Evolutionary conservation across 2,113 vertebrate genomes (phyloP), one percentile per base, ranked within the genome.

Genomic region (Phalacrocorax pelagicus): DNA sequence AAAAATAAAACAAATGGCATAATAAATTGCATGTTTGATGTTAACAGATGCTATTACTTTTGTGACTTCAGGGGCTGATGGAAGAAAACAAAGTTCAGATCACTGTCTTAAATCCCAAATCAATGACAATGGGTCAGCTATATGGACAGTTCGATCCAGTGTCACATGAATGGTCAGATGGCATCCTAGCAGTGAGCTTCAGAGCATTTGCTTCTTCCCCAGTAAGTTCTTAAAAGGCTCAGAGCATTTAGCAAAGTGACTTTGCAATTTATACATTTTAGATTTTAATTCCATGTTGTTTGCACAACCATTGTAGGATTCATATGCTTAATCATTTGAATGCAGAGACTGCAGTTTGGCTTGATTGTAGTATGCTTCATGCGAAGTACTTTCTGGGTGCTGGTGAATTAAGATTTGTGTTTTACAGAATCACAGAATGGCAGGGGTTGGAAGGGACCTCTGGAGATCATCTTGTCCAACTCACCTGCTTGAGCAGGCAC

Each of bases 101-200:
- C 84, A 98, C 98, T 46, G 99, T 99, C 27, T 98, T 99, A 86
- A 99, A 99, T 85, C 99, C 99, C 3, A 99, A 99, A 96, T 98
- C 99, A 47, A 97, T 99, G 94, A 99, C 99, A 85, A 99, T 99
- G 99, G 99, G 99, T 15, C 99, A 99, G 80, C 98, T 99, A 9
- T 99, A 99, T 4, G 99, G 99, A 32, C 99, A 99, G 55, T 99
- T 99, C 90, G 99, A 99, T 55, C 96, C 98, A 1, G 98, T 99
- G 40, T 99, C 99, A 51, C 99, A 99, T 19, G 99, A 99, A 84
- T 99, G 99, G 99, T 99, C 99, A 4, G 99, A 99, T 49, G 99
- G 99, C 20, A 86, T 99, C 95, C 98, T 99, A 2, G 99, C 99
- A 6, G 98, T 99, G 91, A 99, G 98, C 94, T 99, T 99, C 90